Base-by-base conservation (phyloP, 1,140 invertebrate species). In the Trichonephila clavipes region DNA sequence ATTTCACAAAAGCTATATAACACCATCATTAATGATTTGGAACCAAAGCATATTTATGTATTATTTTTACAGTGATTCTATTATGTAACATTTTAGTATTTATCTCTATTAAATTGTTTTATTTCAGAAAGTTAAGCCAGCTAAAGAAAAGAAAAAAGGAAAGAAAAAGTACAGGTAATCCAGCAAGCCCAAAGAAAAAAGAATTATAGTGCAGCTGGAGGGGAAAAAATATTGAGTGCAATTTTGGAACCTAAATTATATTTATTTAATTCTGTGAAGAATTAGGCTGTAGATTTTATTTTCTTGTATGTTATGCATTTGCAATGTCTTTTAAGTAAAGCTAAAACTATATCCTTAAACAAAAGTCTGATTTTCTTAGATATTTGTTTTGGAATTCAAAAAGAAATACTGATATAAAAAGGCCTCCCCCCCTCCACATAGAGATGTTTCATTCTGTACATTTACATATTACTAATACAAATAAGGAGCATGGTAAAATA, bases 181-280 rank as follows among this genome's bases (percentile, higher is more conserved):
- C 10, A 21, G 6, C 21, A 40, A 83, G 82, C 51, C 82, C 82
- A 83, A 83, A 83, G 82, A 83, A 83, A 58, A 83, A 83, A 59
- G 7, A 51, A 51, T 51, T 51, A 12, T 58, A 83, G 19, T 83
- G 34, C 34, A 16, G 16, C 18, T 72, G 16, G 14, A 69, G 21
- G 18, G 64, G 21, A 69, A 69, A 69, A 12, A 24, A 24, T 10
- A 24, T 69, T 14, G 10, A 24, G 66, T 69, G 66, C 66, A 69
- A 69, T 69, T 28, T 69, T 69, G n/a, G 24, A 69, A n/a, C 3
- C 10, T 69, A 10, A 69, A 69, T 69, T 69, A n/a, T 24, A n/a
- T 66, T 8, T 19, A n/a, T 66, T 69, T 69, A 21, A n/a, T n/a
- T 51, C 10, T 51, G 51, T 64, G 2, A 64, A 64, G 21, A 64